Evolutionary conservation across 2,888 invertebrate genomes (phyloP).

Genomic region (Lochmaea crataegi): DNA sequence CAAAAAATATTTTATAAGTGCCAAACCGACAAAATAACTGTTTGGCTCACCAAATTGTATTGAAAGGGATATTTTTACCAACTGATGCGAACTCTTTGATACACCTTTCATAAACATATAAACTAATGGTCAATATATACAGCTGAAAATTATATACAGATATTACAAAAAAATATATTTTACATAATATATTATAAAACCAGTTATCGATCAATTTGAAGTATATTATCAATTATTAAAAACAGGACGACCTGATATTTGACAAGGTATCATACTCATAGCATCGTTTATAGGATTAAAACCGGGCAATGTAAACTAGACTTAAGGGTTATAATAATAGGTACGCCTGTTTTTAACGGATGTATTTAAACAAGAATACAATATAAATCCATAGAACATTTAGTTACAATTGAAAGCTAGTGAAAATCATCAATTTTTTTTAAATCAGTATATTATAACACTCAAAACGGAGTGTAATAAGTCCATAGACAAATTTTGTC

Average conservation of each 20-base stretch:
- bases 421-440: no score
- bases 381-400: no score
- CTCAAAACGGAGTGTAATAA: no score
- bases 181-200: not conserved
- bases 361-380: no score
- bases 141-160: constrained; percentile 47
- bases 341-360: no score
- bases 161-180: constrained; percentile 36
- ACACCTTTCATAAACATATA: constrained; percentile 34
- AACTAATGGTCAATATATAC: constrained; percentile 48
- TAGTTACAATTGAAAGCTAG: no score
- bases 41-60: no score
- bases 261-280: no score
- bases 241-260: not conserved
- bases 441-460: no score
- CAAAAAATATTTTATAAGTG: not conserved
- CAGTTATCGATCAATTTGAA: not conserved
- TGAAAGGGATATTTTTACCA: not conserved
- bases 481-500: no score
- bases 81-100: not conserved
- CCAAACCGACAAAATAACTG: not conserved
- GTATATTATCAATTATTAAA: not conserved
- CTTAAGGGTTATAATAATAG: no score
- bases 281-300: not conserved
- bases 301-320: not conserved